Percentiles rank a stretch among this genome's conserved stretches.
phyloP scores from a whole-genome alignment of 2,797 vertebrate genomes.

The Danio aesculapii region DNA sequence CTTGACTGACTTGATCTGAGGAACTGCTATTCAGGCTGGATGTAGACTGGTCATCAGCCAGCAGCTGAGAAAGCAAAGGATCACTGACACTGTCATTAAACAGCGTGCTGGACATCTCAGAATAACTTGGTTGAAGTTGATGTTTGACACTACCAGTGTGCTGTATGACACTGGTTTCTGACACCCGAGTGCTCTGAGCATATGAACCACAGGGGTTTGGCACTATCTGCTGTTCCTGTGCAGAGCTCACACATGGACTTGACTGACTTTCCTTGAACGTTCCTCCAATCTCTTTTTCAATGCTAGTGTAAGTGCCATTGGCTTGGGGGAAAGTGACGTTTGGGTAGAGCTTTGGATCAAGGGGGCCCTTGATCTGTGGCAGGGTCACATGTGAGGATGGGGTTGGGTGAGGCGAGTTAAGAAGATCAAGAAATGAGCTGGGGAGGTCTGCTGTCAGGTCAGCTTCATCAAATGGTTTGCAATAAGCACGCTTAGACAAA shows the following conservation, averaged over 20 bases:
- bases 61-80: slow-evolving; percentile 76
- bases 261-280: slow-evolving; percentile 87
- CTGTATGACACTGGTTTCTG: slow-evolving; percentile 77
- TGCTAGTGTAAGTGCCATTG: slow-evolving; percentile 67
- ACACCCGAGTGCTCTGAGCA: slow-evolving; percentile 61
- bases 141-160: slow-evolving; percentile 75
- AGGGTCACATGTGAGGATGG: slow-evolving; percentile 71
- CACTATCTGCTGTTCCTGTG: slow-evolving; percentile 74
- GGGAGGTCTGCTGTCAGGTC: slow-evolving; percentile 86
- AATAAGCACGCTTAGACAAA: slow-evolving; percentile 90
- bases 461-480: slow-evolving; percentile 88
- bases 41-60: slow-evolving; percentile 74
- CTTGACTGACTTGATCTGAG: slow-evolving; percentile 75
- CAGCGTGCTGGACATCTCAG: slow-evolving; percentile 75
- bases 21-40: slow-evolving; percentile 74
- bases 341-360: slow-evolving; percentile 77
- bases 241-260: slow-evolving; percentile 77
- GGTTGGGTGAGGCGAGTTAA: slow-evolving; percentile 87
- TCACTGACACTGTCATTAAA: slow-evolving; percentile 75
- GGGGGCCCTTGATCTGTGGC: slow-evolving; percentile 77
- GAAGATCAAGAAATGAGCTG: slow-evolving; percentile 88
- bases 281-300: slow-evolving; percentile 80
- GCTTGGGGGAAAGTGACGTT: slow-evolving; percentile 78
- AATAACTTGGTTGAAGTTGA: slow-evolving; percentile 71
- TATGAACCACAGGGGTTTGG: slow-evolving; percentile 66